Evolutionary conservation across 2,797 vertebrate species (phyloP).

Genomic region (Danio choprae): DNA sequence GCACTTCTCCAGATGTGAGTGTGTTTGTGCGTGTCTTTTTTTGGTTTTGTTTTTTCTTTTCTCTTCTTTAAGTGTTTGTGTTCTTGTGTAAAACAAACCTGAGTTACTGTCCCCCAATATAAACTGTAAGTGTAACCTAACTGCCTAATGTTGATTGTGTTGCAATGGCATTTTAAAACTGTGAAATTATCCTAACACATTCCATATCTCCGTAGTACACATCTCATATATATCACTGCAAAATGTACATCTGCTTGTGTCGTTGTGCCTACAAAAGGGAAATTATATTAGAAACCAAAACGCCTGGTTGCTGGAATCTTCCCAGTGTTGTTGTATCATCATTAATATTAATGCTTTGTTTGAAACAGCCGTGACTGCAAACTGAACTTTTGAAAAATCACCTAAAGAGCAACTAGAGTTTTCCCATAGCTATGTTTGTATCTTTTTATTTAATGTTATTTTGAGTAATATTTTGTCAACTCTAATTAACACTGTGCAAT

Average conservation of each 20-base stretch:
- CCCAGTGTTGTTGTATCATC: background rate
- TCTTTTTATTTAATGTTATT: background rate
- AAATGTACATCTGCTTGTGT: background rate
- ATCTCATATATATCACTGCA: conserved; percentile 6
- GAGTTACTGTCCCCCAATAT: conserved; percentile 6
- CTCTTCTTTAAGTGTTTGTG: background rate
- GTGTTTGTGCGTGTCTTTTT: background rate
- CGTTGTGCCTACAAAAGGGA: conserved; percentile 13
- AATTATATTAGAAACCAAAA: conserved; percentile 19
- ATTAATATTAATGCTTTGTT: background rate
- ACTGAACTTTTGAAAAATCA: background rate
- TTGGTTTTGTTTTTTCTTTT: background rate
- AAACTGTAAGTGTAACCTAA: background rate
- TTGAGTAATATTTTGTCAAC: background rate
- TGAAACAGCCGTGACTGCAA: background rate
- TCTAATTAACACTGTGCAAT: conserved; percentile 37
- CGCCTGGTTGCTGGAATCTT: background rate
- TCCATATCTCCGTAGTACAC: conserved; percentile 17
- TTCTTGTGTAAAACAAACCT: conserved; percentile 9
- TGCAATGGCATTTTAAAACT: conserved; percentile 16
- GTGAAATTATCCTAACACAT: conserved; percentile 33
- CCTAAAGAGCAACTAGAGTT: background rate
- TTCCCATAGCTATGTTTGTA: background rate
- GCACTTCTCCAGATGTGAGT: background rate
- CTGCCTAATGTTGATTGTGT: background rate